These are phyloP conservation scores for Melikaiella ostensackeni DNA, from an alignment of 2,888 invertebrate species.

Conservation along the genomic window DNA sequence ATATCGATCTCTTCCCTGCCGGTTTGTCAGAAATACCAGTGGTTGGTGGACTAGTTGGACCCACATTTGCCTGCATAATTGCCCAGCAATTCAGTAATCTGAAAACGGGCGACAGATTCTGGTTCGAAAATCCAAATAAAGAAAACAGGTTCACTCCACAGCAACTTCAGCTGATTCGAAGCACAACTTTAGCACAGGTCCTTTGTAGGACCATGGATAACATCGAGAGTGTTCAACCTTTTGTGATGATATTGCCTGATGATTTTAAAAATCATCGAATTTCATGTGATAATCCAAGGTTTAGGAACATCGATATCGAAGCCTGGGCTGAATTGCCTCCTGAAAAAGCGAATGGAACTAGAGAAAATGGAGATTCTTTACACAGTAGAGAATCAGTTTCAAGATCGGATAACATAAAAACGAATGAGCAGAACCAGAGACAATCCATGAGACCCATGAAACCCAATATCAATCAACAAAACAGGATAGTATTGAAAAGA, in stretches of 20 bases:
- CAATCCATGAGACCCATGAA: conserved; percentile 57
- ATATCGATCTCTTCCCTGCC: conserved; percentile 91
- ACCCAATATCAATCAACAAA: conserved; percentile 68
- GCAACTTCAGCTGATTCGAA: conserved; percentile 86
- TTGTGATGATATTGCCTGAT: conserved; percentile 83
- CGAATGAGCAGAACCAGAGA: conserved; percentile 38
- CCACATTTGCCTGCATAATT: conserved; percentile 92
- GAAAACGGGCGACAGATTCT: conserved; percentile 88
- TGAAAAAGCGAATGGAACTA: conserved; percentile 4
- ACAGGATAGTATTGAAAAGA: conserved; percentile 64
- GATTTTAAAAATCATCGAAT: conserved; percentile 81
- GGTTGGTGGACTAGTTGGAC: conserved; percentile 88
- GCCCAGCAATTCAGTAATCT: conserved; percentile 90
- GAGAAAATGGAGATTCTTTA: conserved; percentile 22
- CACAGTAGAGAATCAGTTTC: conserved; percentile 37
- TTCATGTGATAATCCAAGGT: conserved; percentile 79
- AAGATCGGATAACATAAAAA: conserved; percentile 38
- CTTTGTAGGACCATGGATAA: conserved; percentile 84
- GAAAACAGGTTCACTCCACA: conserved; percentile 87
- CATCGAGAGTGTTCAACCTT: conserved; percentile 85
- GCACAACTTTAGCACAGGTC: conserved; percentile 85
- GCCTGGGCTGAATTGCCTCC: conserved; percentile 81
- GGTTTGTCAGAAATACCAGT: conserved; percentile 91
- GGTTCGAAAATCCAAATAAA: conserved; percentile 87
- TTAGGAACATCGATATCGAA: conserved; percentile 81